Conservation (phyloP, 1,140 invertebrate genomes). For the Drosophila ambigua region DNA sequence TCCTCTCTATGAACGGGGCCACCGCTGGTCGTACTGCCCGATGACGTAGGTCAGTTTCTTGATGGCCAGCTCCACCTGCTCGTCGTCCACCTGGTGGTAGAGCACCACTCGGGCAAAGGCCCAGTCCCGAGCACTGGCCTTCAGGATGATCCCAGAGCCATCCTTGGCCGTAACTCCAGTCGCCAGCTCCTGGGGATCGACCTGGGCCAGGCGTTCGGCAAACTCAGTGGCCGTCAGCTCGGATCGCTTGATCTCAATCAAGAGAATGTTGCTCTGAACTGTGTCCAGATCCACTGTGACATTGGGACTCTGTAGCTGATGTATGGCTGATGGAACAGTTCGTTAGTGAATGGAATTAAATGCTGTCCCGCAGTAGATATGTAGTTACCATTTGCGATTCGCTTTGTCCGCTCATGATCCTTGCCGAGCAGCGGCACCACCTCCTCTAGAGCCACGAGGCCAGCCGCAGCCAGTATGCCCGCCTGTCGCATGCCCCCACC, state of each 20-base stretch:
- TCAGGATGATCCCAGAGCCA: slow-evolving; percentile 85
- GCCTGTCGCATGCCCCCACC: slow-evolving; percentile 97
- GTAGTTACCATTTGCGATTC: slow-evolving; percentile 88
- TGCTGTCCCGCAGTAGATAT: background rate
- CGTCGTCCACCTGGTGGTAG: slow-evolving; percentile 88
- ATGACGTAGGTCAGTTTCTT: slow-evolving; percentile 87
- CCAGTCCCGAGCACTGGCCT: slow-evolving; percentile 85
- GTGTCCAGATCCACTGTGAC: slow-evolving; percentile 87
- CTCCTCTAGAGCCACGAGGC: slow-evolving; percentile 91
- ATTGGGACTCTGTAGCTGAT: slow-evolving; percentile 85
- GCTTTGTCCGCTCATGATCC: slow-evolving; percentile 90
- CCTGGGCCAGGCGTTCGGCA: slow-evolving; percentile 85
- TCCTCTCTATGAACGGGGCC: slow-evolving; percentile 16
- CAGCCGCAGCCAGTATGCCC: slow-evolving; percentile 95
- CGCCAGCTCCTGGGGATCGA: slow-evolving; percentile 86
- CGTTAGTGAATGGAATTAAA: slow-evolving; percentile 3
- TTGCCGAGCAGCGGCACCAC: slow-evolving; percentile 88
- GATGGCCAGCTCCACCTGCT: slow-evolving; percentile 87
- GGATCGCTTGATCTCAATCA: slow-evolving; percentile 86
- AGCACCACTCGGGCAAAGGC: slow-evolving; percentile 87
- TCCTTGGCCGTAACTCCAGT: slow-evolving; percentile 83
- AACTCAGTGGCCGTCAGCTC: slow-evolving; percentile 86
- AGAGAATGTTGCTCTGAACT: slow-evolving; percentile 92
- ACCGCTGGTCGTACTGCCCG: slow-evolving; percentile 84
- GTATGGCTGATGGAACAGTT: slow-evolving; percentile 85